Base-by-base conservation (phyloP, 2,888 invertebrate species). In the Asteroscopus sphinx region DNA sequence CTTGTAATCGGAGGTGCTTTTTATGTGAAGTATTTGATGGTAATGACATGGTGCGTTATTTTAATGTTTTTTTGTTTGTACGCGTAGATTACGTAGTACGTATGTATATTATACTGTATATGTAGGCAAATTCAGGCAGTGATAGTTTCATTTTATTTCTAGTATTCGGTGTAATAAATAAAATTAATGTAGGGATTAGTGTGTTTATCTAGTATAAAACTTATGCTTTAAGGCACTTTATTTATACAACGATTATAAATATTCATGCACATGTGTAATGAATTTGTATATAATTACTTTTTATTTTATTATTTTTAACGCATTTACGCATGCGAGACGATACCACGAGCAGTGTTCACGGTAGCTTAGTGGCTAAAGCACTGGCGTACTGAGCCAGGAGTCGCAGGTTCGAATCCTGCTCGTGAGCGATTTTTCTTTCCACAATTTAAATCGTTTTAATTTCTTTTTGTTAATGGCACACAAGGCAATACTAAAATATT, bases 1-100 rank as follows among this genome's bases (percentile, higher is more conserved):
- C 80, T 71, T 79, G 69, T 81, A 85, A 84, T 83, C 80, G 80
- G 76, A 87, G 91, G 92, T 91, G 92, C 92, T 91, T 88, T 80
- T 83, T 83, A 82, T 76, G 81, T 83, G 71, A 80, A 77, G 76
- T 73, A 77, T 81, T 81, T 77, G 79, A 78, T 78, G 79, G 77
- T 68, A 74, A 70, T 68, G 54, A 69, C 61, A 74, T 80, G 89
- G 90, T 91, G 90, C 91, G 89, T 88, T 89, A 83, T 83, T 84
- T 86, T 83, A 80, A 76, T 84, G 81, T 80, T 58, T 66, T 65
- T 74, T 78, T 80, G 75, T 82, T 81, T 82, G 56, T 81, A 79
- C 75, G 60, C 63, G 59, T 81, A 81, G 62, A 46, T 53, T 53
- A 54, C 55, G 52, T 59, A 58, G 47, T 70, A 68, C 42, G 28